phyloP scores from a whole-genome alignment of 1,140 invertebrate species.

The Drosophila sproati region DNA sequence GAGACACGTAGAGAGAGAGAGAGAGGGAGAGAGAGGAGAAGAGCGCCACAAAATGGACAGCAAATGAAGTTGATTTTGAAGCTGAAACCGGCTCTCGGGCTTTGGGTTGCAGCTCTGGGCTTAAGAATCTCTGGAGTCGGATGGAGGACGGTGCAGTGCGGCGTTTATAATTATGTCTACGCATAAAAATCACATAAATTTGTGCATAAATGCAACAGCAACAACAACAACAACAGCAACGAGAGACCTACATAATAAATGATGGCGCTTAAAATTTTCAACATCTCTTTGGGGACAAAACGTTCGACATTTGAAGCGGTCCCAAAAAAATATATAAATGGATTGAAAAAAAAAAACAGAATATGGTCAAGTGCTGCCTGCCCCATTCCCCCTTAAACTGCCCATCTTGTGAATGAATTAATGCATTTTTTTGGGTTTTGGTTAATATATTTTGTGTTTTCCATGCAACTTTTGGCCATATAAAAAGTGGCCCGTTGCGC shows the following conservation, averaged over 20 bases:
- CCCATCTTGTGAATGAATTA: conserved; percentile 76
- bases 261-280: conserved; percentile 84
- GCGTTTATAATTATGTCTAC: conserved; percentile 84
- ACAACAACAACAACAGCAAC: conserved; percentile 39
- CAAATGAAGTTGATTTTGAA: conserved; percentile 58
- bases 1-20: neutral
- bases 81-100: conserved; percentile 13
- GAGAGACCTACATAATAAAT: conserved; percentile 77
- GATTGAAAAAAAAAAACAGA: neutral
- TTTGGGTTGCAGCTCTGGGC: conserved; percentile 16
- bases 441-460: conserved; percentile 46
- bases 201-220: conserved; percentile 76
- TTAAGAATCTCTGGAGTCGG: conserved; percentile 37
- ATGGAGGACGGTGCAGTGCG: conserved; percentile 50
- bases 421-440: conserved; percentile 54
- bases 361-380: conserved; percentile 61
- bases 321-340: conserved; percentile 25
- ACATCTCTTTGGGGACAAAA: conserved; percentile 77
- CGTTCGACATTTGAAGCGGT: conserved; percentile 66
- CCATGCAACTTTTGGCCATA: conserved; percentile 54
- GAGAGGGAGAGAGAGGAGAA: neutral
- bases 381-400: conserved; percentile 12
- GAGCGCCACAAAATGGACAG: conserved; percentile 42
- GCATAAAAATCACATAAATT: conserved; percentile 84
- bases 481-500: conserved; percentile 48